phyloP scores from a whole-genome alignment of 2,888 invertebrate species.

The Aradus depressus region DNA sequence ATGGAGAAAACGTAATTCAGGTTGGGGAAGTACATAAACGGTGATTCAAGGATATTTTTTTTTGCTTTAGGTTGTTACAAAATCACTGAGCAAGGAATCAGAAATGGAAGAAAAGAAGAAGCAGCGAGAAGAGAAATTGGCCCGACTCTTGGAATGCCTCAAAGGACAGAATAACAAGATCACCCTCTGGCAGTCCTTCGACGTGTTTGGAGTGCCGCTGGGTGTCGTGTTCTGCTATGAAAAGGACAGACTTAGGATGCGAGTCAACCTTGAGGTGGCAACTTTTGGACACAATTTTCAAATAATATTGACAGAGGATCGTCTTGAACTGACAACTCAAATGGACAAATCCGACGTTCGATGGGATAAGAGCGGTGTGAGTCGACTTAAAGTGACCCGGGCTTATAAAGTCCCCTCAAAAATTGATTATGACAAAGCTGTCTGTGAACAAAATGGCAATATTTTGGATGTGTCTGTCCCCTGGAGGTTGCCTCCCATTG shows the following conservation, averaged over 20 bases:
- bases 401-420: not conserved
- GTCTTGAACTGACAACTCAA: not conserved
- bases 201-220: not conserved
- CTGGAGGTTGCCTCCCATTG: not conserved
- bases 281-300: not conserved
- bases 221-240: not conserved
- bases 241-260: not conserved
- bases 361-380: not conserved
- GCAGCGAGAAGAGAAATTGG: not conserved
- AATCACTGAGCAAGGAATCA: too few species aligned
- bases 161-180: not conserved
- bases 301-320: not conserved
- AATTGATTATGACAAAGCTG: conserved; percentile 2
- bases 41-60: too few species aligned
- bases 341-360: not conserved
- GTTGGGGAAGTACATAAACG: too few species aligned
- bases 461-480: not conserved
- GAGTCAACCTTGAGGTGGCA: not conserved
- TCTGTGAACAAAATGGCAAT: not conserved
- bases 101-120: not conserved
- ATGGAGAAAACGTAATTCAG: too few species aligned
- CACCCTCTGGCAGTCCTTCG: conserved; percentile 4
- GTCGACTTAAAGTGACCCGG: not conserved
- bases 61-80: too few species aligned
- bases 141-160: not conserved